Percentiles rank a stretch among this genome's conserved stretches.
Conservation (phyloP, 2,113 vertebrate genomes). For the Sorex araneus region DNA sequence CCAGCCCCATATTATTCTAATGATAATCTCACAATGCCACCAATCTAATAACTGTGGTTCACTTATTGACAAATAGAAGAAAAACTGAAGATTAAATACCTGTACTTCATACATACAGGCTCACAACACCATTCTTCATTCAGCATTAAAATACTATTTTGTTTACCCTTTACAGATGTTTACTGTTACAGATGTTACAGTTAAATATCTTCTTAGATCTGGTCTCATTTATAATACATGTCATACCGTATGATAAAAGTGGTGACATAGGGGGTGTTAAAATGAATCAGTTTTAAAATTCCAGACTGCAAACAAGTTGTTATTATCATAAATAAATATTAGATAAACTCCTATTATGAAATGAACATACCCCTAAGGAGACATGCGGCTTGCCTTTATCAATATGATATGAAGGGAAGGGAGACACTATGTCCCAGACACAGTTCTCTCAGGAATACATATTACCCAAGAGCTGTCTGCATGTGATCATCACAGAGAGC, state of each 20-base stretch:
- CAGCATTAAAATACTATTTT: conserved; percentile 41
- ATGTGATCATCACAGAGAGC: conserved; percentile 29
- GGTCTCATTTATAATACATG: neutral
- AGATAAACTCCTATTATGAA: conserved; percentile 36
- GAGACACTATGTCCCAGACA: neutral
- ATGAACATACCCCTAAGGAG: conserved; percentile 12
- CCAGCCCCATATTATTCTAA: neutral
- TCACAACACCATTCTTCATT: conserved; percentile 8
- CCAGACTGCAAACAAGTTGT: too few species aligned
- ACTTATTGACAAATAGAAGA: too few species aligned
- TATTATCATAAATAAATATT: conserved; percentile 10
- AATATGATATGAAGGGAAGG: neutral
- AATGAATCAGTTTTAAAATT: too few species aligned
- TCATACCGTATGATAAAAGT: too few species aligned
- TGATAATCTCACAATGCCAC: too few species aligned
- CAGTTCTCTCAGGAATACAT: conserved; percentile 11
- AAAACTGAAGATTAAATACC: too few species aligned
- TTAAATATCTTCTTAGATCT: too few species aligned
- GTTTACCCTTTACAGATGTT: too few species aligned
- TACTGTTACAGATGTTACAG: too few species aligned
- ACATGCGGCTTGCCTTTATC: conserved; percentile 18
- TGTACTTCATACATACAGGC: too few species aligned
- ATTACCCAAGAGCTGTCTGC: conserved; percentile 43
- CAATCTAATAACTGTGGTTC: too few species aligned
- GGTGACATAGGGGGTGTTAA: too few species aligned